Conservation (phyloP, 2,113 vertebrate genomes). For the Brevimyrus niger region DNA sequence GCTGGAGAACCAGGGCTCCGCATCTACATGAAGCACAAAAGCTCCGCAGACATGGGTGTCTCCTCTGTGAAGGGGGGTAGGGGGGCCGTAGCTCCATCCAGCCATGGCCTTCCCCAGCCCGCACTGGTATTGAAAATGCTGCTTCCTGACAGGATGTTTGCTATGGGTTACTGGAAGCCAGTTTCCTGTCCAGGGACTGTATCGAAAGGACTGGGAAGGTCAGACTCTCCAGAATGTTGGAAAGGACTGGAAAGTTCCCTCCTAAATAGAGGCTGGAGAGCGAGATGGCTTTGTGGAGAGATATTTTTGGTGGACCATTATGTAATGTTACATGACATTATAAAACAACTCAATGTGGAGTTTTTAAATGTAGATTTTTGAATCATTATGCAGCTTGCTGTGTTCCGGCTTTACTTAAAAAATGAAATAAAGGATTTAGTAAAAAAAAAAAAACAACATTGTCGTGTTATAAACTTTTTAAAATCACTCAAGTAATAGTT, state of each 20-base stretch:
- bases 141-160: slow-evolving; percentile 73
- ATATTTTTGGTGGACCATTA: slow-evolving; percentile 9
- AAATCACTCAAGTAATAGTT: neutral
- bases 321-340: neutral
- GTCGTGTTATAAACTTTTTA: neutral
- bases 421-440: neutral
- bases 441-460: neutral
- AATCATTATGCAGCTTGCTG: neutral
- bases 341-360: neutral
- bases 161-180: slow-evolving; percentile 60
- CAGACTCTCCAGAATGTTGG: slow-evolving; percentile 53
- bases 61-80: slow-evolving; percentile 11
- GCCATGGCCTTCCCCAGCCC: slow-evolving; percentile 22
- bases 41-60: neutral
- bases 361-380: neutral
- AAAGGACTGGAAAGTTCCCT: slow-evolving; percentile 22
- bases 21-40: neutral
- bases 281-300: neutral
- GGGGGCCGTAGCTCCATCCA: neutral
- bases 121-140: slow-evolving; percentile 55
- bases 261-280: neutral
- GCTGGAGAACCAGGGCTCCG: neutral
- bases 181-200: slow-evolving; percentile 66
- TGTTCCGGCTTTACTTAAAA: neutral
- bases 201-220: slow-evolving; percentile 63